Conservation (phyloP, 1,140 invertebrate species). For the Trichonephila clavipes region DNA sequence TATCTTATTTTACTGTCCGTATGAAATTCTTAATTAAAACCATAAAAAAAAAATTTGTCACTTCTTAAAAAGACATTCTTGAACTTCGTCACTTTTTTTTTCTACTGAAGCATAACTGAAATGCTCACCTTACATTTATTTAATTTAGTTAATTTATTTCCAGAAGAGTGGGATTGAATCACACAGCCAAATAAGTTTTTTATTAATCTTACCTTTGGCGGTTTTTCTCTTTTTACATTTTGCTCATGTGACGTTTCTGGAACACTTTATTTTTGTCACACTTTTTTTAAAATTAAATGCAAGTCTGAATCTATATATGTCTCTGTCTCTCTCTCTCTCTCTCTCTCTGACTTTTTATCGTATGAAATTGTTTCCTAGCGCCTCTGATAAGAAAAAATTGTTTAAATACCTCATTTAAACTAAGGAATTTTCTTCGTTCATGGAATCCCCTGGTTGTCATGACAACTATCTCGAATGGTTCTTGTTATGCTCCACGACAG, state of each 20-base stretch:
- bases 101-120: neutral
- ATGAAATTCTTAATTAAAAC: no score
- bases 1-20: no score
- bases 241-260: neutral
- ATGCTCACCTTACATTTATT: neutral
- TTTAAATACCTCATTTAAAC: neutral
- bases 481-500: neutral
- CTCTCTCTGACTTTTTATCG: neutral
- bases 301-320: neutral
- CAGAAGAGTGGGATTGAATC: neutral
- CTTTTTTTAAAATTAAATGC: neutral
- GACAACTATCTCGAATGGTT: neutral
- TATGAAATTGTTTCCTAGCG: neutral
- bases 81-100: neutral
- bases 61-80: no score
- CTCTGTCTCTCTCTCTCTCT: neutral
- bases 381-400: neutral
- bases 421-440: neutral
- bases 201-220: neutral
- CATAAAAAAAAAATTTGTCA: no score
- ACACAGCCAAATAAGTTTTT: neutral
- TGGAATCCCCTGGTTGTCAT: neutral
- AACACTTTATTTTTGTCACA: neutral
- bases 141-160: neutral
- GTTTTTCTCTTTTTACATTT: neutral